A percentile compares a stretch with the other conserved stretches of the same genome.
Evolutionary conservation across 1,140 invertebrate genomes (phyloP).

Genomic region (Penaeus japonicus): DNA sequence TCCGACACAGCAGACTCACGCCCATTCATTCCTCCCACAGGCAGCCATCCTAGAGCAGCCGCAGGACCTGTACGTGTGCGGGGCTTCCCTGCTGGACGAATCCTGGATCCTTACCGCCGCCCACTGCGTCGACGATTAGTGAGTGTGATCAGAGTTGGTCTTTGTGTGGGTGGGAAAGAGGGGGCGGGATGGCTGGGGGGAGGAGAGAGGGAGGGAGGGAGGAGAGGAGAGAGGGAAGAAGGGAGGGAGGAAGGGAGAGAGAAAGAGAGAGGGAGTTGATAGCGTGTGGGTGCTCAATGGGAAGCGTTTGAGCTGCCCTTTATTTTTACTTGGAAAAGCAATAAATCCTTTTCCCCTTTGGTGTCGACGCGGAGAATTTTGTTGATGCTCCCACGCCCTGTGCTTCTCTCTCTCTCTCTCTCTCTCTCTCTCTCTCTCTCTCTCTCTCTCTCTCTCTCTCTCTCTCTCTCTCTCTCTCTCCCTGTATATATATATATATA

Average conservation of each 20-base stretch:
- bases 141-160: slow-evolving; percentile 58
- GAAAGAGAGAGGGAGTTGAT: no score
- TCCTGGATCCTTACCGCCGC: slow-evolving; percentile 71
- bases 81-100: slow-evolving; percentile 68
- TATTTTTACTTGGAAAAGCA: not conserved
- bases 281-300: no score
- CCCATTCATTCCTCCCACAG: slow-evolving; percentile 56
- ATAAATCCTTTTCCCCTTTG: not conserved
- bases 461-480: not conserved
- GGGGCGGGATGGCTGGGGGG: no score
- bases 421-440: slow-evolving; percentile 3
- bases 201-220: no score
- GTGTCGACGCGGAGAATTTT: not conserved
- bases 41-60: slow-evolving; percentile 65
- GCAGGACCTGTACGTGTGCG: slow-evolving; percentile 68
- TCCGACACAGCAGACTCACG: not conserved
- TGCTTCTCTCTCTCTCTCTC: not conserved
- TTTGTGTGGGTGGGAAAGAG: no score
- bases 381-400: not conserved
- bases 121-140: slow-evolving; percentile 69
- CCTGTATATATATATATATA: not conserved
- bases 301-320: no score
- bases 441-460: not conserved
- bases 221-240: no score
- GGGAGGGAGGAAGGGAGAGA: no score